Percentiles rank a stretch among this genome's conserved stretches.
Evolutionary conservation across 1,140 invertebrate species (phyloP).

Genomic region (Hylyphantes graminicola): DNA sequence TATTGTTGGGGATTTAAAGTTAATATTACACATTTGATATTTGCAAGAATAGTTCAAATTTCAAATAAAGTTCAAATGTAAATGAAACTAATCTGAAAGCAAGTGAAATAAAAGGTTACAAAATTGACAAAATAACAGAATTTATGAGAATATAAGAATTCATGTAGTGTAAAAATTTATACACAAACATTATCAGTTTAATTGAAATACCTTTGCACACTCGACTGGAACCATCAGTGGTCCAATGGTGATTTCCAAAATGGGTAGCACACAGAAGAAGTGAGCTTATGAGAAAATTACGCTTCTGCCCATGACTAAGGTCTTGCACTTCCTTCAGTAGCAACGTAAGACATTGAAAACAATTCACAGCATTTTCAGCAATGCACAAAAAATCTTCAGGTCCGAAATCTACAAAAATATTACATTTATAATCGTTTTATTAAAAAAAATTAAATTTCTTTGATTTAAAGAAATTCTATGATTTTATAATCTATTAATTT

Average conservation of each 20-base stretch:
- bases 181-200: background rate
- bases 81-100: too few relatives aligned
- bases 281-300: background rate
- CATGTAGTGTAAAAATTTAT: background rate
- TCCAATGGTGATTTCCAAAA: conserved; percentile 6
- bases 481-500: too few relatives aligned
- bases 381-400: conserved; percentile 21
- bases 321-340: background rate
- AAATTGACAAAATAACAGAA: background rate
- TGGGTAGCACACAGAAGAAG: conserved; percentile 39
- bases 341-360: conserved; percentile 1
- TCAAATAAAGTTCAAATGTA: too few relatives aligned
- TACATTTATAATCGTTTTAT: too few relatives aligned
- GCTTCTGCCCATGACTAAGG: background rate
- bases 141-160: background rate
- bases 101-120: too few relatives aligned
- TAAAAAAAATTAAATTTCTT: too few relatives aligned
- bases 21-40: too few relatives aligned
- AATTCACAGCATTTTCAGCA: conserved; percentile 7
- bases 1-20: too few relatives aligned
- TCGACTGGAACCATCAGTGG: background rate
- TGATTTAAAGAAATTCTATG: too few relatives aligned
- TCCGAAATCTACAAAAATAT: conserved; percentile 25
- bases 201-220: conserved; percentile 1
- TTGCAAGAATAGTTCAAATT: too few relatives aligned